Evolutionary conservation across 2,888 invertebrate species (phyloP), one percentile per base, ranked within the genome.

Genomic region (Pinctada fucata): DNA sequence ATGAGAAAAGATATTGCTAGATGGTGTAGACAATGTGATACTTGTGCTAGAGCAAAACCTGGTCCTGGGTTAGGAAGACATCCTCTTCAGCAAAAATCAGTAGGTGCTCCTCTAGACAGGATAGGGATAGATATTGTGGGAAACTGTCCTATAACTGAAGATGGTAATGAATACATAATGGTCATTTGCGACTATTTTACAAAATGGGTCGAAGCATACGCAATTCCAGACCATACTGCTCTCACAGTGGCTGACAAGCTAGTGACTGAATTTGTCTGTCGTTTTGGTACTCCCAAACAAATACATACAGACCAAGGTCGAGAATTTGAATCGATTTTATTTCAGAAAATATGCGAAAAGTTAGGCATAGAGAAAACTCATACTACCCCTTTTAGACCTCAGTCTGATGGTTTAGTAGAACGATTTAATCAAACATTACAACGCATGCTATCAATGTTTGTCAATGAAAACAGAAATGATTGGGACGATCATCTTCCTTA

Each of bases 231-330:
- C 63, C 82, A 79, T 47, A 76, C 72, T 5, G 80, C 83, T 8
- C 10, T 72, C 8, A 72, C 79, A 48, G 83, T 83, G 13, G 80
- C 83, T n/a, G 80, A 80, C 52, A 75, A 69, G n/a, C 52, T 83
- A 13, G 78, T 83, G 10, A 72, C 51, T 3, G 79, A 77, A 64
- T 47, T 77, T 47, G 58, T 71, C 13, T 58, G 58, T 58, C 58
- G 58, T 1, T 58, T 1, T 1, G 58, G 81, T 10, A 64, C 68
- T 45, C 83, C 83, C 6, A 31, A 49, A 31, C 74, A 75, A 51
- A 78, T 85, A 3, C 86, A 85, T 68, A 73, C 81, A 16, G 83
- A 84, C 58, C 84, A 84, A 66, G 85, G 86, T n/a, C 63, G 79
- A 16, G 70, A 87, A 49, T 86, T 87, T 69, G 82, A 83, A 63